phyloP scores from a whole-genome alignment of 2,113 vertebrate species.

The Cacatua alba region DNA sequence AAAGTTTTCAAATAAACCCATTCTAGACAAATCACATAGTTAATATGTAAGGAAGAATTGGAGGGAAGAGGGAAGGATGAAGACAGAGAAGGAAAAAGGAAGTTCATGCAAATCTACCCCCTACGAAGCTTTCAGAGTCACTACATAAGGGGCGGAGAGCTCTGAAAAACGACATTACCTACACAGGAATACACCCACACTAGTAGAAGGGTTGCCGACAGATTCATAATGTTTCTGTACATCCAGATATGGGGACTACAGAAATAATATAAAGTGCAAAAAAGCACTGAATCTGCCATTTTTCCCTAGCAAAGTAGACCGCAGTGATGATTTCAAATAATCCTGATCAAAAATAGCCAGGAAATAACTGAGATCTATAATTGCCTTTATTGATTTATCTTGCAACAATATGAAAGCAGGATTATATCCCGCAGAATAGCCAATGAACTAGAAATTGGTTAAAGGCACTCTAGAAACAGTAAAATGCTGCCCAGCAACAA shows the following conservation, averaged over 20 bases:
- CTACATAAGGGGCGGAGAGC: not conserved
- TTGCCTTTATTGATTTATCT: not conserved
- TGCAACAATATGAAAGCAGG: not conserved
- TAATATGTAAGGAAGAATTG: not conserved
- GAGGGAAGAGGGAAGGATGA: not conserved
- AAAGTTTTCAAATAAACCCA: not conserved
- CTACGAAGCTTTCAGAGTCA: not conserved
- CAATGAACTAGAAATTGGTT: not conserved
- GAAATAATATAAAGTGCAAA: not conserved
- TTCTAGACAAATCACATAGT: not conserved
- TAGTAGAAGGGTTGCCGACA: not conserved
- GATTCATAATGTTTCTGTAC: not conserved
- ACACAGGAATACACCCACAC: not conserved
- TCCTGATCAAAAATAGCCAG: not conserved
- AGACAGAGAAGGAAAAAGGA: not conserved
- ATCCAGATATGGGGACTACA: not conserved
- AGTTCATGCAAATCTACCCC: not conserved
- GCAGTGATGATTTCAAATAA: not conserved
- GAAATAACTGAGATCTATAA: not conserved
- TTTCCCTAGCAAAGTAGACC: not conserved
- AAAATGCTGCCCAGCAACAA: not conserved
- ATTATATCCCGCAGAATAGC: not conserved
- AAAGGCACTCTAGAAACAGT: not conserved
- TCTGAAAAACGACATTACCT: not conserved
- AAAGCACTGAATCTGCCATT: not conserved